Base-by-base conservation (phyloP, 2,888 invertebrate species). In the Aproaerema taeniolella region DNA sequence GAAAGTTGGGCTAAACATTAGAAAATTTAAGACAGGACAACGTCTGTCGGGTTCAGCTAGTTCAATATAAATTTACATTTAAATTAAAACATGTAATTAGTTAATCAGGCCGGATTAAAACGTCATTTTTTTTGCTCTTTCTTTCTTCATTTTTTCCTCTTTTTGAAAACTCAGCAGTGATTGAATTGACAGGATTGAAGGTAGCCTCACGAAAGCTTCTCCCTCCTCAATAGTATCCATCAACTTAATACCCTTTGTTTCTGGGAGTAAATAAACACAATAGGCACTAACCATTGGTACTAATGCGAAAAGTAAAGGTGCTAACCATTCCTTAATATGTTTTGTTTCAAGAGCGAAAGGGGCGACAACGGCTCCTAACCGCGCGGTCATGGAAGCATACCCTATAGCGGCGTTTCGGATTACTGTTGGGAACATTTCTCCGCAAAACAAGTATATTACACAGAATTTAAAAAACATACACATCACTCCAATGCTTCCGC, bases 401-500 rank as follows among this genome's bases (percentile, higher is more conserved):
- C 96, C 96, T 51, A 96, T 88, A 0, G 95, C 95, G 36, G 92
- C 91, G 61, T 95, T 96, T 7, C 96, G 88, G 1, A 95, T 91
- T 6, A 95, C 92, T 0, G 96, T 97, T 0, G 96, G 96, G 64
- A 95, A 96, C 49, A 95, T 80, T 77, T 97, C 96, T 0, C 94
- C 92, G 9, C 92, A 91, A 73, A 92, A 95, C 20, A 96, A 88
- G 66, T 95, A 96, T 7, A 92, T 90, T 2, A 93, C 91, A 2
- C 95, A 91, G 62, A 96, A 96, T 3, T 91, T 90, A 13, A 94
- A 88, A 1, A 94, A 92, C 55, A 93, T 91, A 8, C 94, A 93
- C 39, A 95, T 90, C 54, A 95, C 92, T 2, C 93, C 93, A 25
- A 91, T 53, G 46, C 92, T 90, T 13, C 93, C 92, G 30, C n/a